Conservation (phyloP, 2,888 invertebrate species). For the Laothoe populi region DNA sequence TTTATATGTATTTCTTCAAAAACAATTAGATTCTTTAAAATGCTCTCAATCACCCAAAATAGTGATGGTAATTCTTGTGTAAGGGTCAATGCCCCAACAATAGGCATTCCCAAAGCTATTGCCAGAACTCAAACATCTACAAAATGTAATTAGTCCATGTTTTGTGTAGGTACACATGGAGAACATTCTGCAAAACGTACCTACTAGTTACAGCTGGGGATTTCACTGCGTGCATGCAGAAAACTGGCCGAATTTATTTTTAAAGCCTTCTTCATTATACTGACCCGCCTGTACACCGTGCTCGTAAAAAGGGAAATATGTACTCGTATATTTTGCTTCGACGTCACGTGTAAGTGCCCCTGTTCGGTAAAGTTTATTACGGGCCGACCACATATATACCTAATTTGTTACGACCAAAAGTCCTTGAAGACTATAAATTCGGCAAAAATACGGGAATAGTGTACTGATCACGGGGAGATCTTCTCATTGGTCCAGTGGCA, state of each 20-base stretch:
- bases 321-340: conserved; percentile 22
- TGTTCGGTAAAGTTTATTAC: conserved; percentile 17
- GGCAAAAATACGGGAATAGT: neutral
- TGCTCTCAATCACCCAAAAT: neutral
- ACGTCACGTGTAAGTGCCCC: conserved; percentile 2
- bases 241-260: conserved; percentile 42
- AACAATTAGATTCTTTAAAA: neutral
- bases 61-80: too few species aligned
- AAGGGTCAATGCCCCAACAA: neutral
- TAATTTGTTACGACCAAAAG: neutral
- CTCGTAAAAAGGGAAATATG: conserved; percentile 19
- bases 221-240: conserved; percentile 50
- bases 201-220: conserved; percentile 37
- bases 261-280: conserved; percentile 30
- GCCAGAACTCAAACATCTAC: conserved; percentile 31
- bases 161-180: conserved; percentile 38
- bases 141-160: conserved; percentile 50
- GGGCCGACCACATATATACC: conserved; percentile 5
- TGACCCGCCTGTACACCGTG: neutral
- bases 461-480: too few species aligned
- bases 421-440: neutral
- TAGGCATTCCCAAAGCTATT: conserved; percentile 34
- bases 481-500: too few species aligned
- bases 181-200: conserved; percentile 42
- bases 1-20: too few species aligned